Evolutionary conservation across 2,888 invertebrate species (phyloP).

Genomic region (Chironomus tentans): DNA sequence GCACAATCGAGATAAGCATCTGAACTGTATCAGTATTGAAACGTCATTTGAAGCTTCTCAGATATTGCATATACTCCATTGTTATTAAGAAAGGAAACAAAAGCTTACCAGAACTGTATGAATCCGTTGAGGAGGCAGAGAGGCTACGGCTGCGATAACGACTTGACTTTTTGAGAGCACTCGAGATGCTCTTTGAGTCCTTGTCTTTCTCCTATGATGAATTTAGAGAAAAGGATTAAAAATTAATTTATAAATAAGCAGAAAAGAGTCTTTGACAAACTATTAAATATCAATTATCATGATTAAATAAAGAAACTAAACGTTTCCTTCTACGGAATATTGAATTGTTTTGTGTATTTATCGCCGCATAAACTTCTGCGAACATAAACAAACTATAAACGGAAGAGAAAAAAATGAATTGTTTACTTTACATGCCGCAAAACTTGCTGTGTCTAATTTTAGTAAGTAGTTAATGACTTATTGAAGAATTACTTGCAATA

Average conservation of each 20-base stretch:
- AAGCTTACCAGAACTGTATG: slow-evolving; percentile 77
- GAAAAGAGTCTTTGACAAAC: neutral
- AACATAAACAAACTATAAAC: no score
- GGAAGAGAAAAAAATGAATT: no score
- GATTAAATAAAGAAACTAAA: no score
- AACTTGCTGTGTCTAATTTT: no score
- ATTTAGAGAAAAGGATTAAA: neutral
- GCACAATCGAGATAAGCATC: neutral
- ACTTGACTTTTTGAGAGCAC: slow-evolving; percentile 73
- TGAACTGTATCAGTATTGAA: neutral
- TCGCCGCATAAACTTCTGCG: no score
- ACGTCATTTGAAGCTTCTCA: neutral
- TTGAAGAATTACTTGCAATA: neutral
- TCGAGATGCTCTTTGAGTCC: slow-evolving; percentile 9
- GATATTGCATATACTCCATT: neutral
- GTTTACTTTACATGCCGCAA: no score
- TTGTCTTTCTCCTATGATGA: slow-evolving; percentile 30
- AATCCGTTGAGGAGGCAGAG: slow-evolving; percentile 90
- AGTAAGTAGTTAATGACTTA: no score
- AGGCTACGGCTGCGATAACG: slow-evolving; percentile 82
- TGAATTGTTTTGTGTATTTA: no score
- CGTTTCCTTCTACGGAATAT: no score
- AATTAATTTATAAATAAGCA: neutral
- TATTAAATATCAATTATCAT: neutral
- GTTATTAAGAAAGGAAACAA: neutral